A percentile compares a stretch with the other conserved stretches of the same genome.
phyloP scores from a whole-genome alignment of 1,140 invertebrate species.

The Coptotermes formosanus region DNA sequence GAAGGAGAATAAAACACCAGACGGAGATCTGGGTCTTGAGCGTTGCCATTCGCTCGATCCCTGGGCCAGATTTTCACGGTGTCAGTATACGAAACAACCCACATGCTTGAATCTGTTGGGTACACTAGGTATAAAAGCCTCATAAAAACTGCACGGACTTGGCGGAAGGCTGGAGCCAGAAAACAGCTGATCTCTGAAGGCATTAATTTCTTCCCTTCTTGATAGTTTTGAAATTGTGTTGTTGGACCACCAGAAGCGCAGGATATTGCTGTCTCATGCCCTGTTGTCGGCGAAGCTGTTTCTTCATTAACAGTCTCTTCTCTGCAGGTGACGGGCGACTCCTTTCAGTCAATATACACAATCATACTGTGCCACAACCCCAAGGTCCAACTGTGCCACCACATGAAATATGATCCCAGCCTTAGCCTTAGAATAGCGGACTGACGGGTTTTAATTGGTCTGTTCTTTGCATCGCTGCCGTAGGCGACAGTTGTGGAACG shows the following conservation, averaged over 20 bases:
- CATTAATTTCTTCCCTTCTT: not conserved
- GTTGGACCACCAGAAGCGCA: not conserved
- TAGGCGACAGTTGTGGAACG: not conserved
- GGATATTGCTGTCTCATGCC: not conserved
- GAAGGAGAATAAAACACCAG: too few species aligned
- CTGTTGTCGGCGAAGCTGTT: not conserved
- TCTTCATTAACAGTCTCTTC: conserved; percentile 7
- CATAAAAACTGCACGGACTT: too few species aligned
- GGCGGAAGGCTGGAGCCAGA: not conserved
- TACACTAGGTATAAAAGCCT: too few species aligned
- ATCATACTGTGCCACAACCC: not conserved
- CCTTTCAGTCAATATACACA: conserved; percentile 19
- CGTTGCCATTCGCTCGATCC: too few species aligned
- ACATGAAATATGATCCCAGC: not conserved
- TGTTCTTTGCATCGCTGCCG: not conserved
- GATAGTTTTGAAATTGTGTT: not conserved
- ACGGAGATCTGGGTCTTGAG: too few species aligned
- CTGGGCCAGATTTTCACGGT: too few species aligned
- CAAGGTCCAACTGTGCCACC: not conserved
- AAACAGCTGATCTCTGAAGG: not conserved
- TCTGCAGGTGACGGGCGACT: not conserved
- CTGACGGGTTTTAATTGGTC: not conserved
- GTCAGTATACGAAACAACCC: too few species aligned
- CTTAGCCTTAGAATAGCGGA: not conserved
- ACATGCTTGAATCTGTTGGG: too few species aligned